Evolutionary conservation across 1,140 invertebrate genomes (phyloP).

Genomic region (Glossosoma conforme): DNA sequence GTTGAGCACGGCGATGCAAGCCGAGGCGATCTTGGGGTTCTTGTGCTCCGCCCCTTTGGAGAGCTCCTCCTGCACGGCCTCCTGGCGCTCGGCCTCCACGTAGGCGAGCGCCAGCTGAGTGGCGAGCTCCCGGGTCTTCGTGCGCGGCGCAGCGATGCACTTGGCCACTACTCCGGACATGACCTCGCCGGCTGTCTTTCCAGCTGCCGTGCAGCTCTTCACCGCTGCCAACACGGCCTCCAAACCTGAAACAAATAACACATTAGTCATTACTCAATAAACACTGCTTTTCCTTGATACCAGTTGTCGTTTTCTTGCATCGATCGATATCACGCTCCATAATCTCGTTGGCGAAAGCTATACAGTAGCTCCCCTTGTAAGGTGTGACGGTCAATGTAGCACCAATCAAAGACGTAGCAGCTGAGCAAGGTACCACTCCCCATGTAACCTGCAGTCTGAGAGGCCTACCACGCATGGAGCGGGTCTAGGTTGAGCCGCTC

Average conservation of each 20-base stretch:
- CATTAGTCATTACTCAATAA: no score
- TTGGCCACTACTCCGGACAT: constrained; percentile 86
- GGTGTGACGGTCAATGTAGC: no score
- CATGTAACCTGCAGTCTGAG: no score
- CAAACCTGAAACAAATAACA: constrained; percentile 46
- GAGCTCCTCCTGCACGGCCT: constrained; percentile 84
- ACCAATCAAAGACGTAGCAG: no score
- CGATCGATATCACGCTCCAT: no score
- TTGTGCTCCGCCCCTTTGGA: constrained; percentile 92
- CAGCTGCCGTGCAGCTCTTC: constrained; percentile 80
- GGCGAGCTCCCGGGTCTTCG: constrained; percentile 88
- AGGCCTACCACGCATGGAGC: no score
- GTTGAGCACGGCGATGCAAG: constrained; percentile 72
- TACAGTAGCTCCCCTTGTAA: no score
- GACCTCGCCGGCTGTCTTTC: constrained; percentile 84
- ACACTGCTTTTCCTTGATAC: no score
- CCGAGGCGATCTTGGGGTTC: constrained; percentile 91
- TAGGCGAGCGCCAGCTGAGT: constrained; percentile 88
- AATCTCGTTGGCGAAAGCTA: no score
- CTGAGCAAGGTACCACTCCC: no score
- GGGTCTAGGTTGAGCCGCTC: no score
- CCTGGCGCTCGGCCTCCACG: constrained; percentile 94
- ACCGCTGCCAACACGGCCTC: constrained; percentile 87
- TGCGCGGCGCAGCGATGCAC: constrained; percentile 85
- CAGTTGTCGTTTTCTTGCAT: no score